These are phyloP conservation scores for Siniperca undulata DNA, from an alignment of 2,797 vertebrate species.

Conservation along the genomic window DNA sequence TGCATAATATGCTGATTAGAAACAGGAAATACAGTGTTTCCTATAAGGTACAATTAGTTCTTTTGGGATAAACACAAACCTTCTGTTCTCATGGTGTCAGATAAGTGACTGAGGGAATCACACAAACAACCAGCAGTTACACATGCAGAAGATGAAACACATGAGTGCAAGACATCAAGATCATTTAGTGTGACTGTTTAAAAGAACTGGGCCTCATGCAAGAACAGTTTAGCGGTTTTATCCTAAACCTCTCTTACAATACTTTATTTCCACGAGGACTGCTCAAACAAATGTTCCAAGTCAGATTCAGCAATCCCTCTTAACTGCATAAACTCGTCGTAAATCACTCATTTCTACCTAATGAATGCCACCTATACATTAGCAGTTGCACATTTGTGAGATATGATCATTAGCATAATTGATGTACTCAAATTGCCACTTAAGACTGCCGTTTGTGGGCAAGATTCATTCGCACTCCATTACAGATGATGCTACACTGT, in stretches of 20 bases:
- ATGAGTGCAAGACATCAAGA: background rate
- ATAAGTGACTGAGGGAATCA: background rate
- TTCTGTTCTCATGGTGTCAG: background rate
- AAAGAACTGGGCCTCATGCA: background rate
- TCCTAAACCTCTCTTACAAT: background rate
- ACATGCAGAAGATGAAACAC: slow-evolving; percentile 1
- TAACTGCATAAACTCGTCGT: background rate
- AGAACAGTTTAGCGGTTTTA: background rate
- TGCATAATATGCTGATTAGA: slow-evolving; percentile 32
- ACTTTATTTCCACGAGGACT: background rate
- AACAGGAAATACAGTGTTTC: slow-evolving; percentile 6
- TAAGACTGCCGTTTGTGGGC: background rate
- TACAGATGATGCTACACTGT: slow-evolving; percentile 1
- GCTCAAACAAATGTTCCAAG: background rate
- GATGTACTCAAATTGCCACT: background rate
- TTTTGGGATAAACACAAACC: background rate
- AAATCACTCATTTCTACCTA: slow-evolving; percentile 13
- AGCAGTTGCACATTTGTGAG: background rate
- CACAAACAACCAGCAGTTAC: background rate
- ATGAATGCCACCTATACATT: slow-evolving; percentile 6
- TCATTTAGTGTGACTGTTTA: background rate
- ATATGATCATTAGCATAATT: background rate
- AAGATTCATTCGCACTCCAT: background rate
- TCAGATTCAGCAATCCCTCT: background rate
- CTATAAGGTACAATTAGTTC: background rate